Conservation (phyloP, 1,140 invertebrate species). For the Sarcophaga peregrina region DNA sequence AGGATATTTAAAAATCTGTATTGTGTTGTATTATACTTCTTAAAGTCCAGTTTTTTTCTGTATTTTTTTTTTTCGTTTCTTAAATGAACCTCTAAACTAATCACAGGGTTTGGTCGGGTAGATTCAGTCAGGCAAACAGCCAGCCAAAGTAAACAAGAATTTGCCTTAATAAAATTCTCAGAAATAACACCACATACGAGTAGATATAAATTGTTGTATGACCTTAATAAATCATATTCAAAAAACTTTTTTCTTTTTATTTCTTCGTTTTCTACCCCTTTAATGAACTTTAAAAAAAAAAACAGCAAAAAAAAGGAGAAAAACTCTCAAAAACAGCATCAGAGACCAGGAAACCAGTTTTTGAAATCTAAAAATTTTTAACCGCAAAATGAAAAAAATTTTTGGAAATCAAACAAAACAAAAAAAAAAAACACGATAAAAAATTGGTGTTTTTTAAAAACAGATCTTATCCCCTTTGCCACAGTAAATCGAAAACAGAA, state of each 20-base stretch:
- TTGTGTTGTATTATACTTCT: too few relatives aligned
- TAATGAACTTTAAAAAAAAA: not conserved
- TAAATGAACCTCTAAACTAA: not conserved
- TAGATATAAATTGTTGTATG: not conserved
- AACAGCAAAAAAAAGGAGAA: not conserved
- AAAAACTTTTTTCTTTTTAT: not conserved
- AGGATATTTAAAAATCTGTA: too few relatives aligned
- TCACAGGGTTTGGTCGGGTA: slow-evolving; percentile 2
- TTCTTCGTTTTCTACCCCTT: not conserved
- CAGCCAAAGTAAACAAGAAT: not conserved
- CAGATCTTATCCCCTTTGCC: not conserved
- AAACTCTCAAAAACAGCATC: not conserved
- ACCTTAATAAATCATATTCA: slow-evolving; percentile 14
- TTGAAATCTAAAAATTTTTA: not conserved
- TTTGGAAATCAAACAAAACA: not conserved
- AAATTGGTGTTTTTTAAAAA: not conserved
- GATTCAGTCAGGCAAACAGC: not conserved
- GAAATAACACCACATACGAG: slow-evolving; percentile 12
- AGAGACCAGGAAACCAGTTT: not conserved
- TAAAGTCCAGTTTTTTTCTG: not conserved
- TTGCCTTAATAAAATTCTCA: slow-evolving; percentile 22
- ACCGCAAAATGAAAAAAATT: slow-evolving; percentile 1
- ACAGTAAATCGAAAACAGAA: too few relatives aligned
- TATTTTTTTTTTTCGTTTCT: not conserved
- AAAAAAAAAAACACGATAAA: not conserved